Percentiles rank a stretch among this genome's conserved stretches.
phyloP scores from a whole-genome alignment of 2,888 invertebrate species.

The Conchocele bisecta region DNA sequence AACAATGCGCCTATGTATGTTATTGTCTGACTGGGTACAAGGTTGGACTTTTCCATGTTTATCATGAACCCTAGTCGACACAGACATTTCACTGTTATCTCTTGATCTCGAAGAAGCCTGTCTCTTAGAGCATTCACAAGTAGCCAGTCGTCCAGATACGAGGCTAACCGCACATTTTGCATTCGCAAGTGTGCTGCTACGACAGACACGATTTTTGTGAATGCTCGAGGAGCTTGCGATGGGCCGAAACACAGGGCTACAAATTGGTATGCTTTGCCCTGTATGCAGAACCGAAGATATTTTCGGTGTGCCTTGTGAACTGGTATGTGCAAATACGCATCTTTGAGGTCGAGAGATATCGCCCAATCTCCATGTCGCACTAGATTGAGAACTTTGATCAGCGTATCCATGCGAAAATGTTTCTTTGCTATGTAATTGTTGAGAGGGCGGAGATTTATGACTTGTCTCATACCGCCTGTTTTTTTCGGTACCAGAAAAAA shows the following conservation, averaged over 20 bases:
- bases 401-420: conserved; percentile 43
- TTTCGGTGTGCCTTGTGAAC: conserved; percentile 19
- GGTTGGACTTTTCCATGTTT: conserved; percentile 17
- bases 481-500: conserved; percentile 41
- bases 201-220: conserved; percentile 15
- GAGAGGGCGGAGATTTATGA: conserved; percentile 38
- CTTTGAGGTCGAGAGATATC: too few species aligned
- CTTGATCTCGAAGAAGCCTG: too few species aligned
- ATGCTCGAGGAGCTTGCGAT: background rate
- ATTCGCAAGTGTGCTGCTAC: background rate
- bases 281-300: background rate
- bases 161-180: too few species aligned
- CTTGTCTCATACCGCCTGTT: conserved; percentile 29
- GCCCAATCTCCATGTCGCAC: conserved; percentile 44
- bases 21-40: conserved; percentile 8
- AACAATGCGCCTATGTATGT: conserved; percentile 20
- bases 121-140: conserved; percentile 5
- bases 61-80: conserved; percentile 27
- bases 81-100: too few species aligned
- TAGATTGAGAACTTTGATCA: conserved; percentile 39
- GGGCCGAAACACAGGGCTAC: conserved; percentile 11
- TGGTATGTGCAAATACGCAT: conserved; percentile 34
- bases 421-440: conserved; percentile 40
- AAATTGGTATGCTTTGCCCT: conserved; percentile 7
- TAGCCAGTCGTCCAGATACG: too few species aligned